phyloP scores from a whole-genome alignment of 2,113 vertebrate species.

The Python bivittatus region DNA sequence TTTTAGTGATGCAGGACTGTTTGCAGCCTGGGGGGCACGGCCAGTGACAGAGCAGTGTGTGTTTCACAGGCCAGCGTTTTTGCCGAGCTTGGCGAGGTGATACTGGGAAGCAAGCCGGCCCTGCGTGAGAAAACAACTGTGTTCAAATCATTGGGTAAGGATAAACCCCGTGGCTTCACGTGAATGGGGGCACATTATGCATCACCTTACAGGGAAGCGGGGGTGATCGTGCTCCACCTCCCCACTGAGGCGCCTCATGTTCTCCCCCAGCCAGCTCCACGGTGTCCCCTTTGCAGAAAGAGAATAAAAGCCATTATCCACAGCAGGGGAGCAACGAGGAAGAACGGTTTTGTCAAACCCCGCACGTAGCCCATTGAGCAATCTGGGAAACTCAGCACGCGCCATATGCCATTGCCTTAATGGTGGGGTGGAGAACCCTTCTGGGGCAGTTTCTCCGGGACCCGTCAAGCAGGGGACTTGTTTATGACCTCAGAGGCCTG shows the following conservation, averaged over 20 bases:
- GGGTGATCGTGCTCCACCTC: constrained; percentile 31
- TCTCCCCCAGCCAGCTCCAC: constrained; percentile 18
- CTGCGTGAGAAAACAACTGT: constrained; percentile 88
- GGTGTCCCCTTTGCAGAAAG: constrained; percentile 5
- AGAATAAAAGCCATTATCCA: not conserved
- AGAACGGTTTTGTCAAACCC: not conserved
- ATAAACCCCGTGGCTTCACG: constrained; percentile 12
- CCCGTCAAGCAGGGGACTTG: no score
- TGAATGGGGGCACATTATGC: constrained; percentile 38
- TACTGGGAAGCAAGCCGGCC: constrained; percentile 84
- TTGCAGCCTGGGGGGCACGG: not conserved
- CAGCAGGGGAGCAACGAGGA: not conserved
- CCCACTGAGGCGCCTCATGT: not conserved
- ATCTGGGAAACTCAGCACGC: no score
- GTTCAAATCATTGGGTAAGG: constrained; percentile 95
- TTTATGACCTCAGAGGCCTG: no score
- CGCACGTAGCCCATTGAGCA: no score
- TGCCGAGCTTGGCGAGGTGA: constrained; percentile 91
- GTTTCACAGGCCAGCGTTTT: constrained; percentile 84
- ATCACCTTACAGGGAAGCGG: constrained; percentile 38
- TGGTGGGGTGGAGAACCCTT: no score
- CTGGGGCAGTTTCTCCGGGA: no score
- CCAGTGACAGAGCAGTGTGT: not conserved
- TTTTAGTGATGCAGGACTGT: not conserved
- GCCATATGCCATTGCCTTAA: no score